phyloP scores from a whole-genome alignment of 2,113 vertebrate species.

The Bubo bubo region DNA sequence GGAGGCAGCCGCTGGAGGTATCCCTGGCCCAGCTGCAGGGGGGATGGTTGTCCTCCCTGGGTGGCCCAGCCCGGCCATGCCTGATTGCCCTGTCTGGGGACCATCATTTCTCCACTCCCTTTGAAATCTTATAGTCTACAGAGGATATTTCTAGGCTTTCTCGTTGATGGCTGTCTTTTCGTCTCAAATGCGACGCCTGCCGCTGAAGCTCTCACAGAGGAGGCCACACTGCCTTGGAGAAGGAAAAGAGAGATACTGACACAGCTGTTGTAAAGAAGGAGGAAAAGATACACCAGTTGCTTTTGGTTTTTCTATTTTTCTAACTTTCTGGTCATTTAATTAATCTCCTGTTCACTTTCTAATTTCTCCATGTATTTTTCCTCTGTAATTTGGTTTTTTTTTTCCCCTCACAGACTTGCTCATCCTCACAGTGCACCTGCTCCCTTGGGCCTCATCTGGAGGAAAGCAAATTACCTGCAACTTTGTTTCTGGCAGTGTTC shows the following conservation, averaged over 20 bases:
- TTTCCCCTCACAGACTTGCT: background rate
- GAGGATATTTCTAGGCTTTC: background rate
- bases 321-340: background rate
- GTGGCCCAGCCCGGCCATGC: background rate
- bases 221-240: background rate
- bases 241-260: background rate
- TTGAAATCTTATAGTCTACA: background rate
- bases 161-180: background rate
- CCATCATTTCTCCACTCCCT: background rate
- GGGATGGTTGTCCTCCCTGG: background rate
- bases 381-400: background rate
- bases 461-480: background rate
- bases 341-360: background rate
- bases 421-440: background rate
- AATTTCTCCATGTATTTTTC: background rate
- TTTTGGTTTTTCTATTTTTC: background rate
- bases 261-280: background rate
- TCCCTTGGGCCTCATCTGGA: background rate
- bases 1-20: background rate
- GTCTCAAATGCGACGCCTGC: accelerated
- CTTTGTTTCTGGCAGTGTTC: background rate
- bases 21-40: background rate
- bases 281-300: background rate
- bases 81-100: background rate
- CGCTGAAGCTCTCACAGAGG: background rate